A percentile compares a stretch with the other conserved stretches of the same genome.
These are phyloP conservation scores for Drosophila mojavensis DNA, from an alignment of 1,140 invertebrate species.

Conservation along the genomic window DNA sequence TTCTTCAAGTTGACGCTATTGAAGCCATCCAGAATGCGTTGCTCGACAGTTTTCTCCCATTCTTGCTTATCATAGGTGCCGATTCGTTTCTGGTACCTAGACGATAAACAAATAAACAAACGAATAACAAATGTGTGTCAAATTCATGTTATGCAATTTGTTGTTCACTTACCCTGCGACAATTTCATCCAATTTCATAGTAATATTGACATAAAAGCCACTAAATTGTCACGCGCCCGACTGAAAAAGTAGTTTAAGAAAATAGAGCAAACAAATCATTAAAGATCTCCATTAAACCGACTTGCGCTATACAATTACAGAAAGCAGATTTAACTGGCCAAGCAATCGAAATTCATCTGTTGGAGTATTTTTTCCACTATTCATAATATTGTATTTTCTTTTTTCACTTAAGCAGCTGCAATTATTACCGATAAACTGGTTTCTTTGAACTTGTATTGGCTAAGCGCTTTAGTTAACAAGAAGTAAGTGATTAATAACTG, in stretches of 20 bases:
- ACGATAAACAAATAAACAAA: conserved; percentile 20
- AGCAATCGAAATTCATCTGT: background rate
- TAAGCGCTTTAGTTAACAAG: conserved; percentile 16
- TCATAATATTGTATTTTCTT: background rate
- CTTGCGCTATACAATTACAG: background rate
- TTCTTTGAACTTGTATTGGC: background rate
- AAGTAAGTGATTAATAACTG: background rate
- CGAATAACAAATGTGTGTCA: background rate
- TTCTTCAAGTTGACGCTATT: conserved; percentile 94
- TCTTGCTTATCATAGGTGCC: conserved; percentile 97
- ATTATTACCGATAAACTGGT: background rate
- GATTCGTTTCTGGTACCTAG: conserved; percentile 96
- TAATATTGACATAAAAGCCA: conserved; percentile 73
- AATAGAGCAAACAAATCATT: conserved; percentile 20
- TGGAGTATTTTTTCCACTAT: background rate
- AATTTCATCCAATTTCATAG: conserved; percentile 84
- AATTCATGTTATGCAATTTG: conserved; percentile 4
- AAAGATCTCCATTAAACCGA: conserved; percentile 16
- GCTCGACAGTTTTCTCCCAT: conserved; percentile 97
- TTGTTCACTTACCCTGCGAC: conserved; percentile 74
- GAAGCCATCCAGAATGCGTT: conserved; percentile 93
- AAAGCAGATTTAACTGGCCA: background rate
- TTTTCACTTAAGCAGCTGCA: background rate
- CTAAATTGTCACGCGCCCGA: conserved; percentile 58
- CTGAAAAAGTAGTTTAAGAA: background rate